Conservation (phyloP, 2,797 vertebrate genomes). For the Hippopotamyrus pictus region DNA sequence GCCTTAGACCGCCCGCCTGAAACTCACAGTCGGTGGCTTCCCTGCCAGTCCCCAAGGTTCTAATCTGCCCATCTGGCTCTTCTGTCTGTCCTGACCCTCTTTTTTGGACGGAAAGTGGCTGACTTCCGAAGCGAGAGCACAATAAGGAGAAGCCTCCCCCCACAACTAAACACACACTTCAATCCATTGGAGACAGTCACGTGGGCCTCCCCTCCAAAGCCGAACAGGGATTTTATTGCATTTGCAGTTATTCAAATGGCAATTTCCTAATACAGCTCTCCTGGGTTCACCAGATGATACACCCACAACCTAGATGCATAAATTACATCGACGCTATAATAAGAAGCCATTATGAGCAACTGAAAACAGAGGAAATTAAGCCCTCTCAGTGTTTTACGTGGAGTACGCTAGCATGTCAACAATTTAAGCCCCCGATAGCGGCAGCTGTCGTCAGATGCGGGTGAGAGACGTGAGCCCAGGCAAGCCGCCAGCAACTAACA, state of each 20-base stretch:
- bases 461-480: not conserved
- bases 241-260: conserved; percentile 8
- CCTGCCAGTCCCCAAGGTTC: not conserved
- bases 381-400: conserved; percentile 6
- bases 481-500: not conserved
- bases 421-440: not conserved
- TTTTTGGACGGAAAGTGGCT: not conserved
- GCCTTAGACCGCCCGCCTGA: not conserved
- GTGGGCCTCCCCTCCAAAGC: not conserved
- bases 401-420: conserved; percentile 1
- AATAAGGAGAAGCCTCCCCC: not conserved
- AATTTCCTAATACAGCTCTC: not conserved
- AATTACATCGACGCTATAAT: not conserved
- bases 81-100: not conserved
- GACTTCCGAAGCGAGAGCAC: not conserved
- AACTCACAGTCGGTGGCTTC: not conserved
- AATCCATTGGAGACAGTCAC: not conserved
- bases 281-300: not conserved
- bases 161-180: not conserved
- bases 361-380: conserved; percentile 2
- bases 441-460: not conserved
- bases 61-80: not conserved
- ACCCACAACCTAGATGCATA: not conserved
- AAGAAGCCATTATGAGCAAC: not conserved
- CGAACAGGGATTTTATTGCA: not conserved